Conservation (phyloP, 1,140 invertebrate genomes). For the Platyscapa corneri region DNA sequence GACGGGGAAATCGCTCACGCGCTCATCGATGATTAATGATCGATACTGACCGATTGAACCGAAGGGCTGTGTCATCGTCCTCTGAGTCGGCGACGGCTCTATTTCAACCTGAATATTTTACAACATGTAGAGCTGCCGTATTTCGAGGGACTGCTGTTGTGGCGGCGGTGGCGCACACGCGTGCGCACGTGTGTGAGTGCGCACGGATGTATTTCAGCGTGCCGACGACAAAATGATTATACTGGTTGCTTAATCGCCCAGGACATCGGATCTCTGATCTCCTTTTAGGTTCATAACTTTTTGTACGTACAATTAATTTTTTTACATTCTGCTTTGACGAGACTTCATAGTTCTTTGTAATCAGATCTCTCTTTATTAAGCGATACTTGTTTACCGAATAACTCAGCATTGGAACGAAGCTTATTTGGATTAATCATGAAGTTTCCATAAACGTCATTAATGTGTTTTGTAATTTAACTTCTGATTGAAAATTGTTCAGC, state of each 20-base stretch:
- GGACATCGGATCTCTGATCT: neutral
- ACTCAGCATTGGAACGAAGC: neutral
- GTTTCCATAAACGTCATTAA: neutral
- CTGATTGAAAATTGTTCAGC: neutral
- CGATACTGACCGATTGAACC: slow-evolving; percentile 53
- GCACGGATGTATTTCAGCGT: neutral
- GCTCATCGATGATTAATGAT: slow-evolving; percentile 69
- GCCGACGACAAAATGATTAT: slow-evolving; percentile 12
- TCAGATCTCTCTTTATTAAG: neutral
- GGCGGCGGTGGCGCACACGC: no score
- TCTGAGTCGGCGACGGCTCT: slow-evolving; percentile 39
- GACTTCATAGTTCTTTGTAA: neutral
- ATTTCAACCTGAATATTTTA: slow-evolving; percentile 43
- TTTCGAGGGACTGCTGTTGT: neutral
- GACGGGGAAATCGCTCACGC: slow-evolving; percentile 48
- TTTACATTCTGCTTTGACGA: neutral
- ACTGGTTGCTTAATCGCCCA: neutral
- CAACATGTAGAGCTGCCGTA: neutral
- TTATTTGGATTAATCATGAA: neutral
- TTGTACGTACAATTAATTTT: neutral
- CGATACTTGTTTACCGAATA: neutral
- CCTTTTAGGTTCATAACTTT: neutral
- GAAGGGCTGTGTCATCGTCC: slow-evolving; percentile 66
- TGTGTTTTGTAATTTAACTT: neutral
- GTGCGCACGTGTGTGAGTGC: neutral